Base-by-base conservation (phyloP, 2,113 vertebrate genomes). In the Ageneiosus marmoratus region DNA sequence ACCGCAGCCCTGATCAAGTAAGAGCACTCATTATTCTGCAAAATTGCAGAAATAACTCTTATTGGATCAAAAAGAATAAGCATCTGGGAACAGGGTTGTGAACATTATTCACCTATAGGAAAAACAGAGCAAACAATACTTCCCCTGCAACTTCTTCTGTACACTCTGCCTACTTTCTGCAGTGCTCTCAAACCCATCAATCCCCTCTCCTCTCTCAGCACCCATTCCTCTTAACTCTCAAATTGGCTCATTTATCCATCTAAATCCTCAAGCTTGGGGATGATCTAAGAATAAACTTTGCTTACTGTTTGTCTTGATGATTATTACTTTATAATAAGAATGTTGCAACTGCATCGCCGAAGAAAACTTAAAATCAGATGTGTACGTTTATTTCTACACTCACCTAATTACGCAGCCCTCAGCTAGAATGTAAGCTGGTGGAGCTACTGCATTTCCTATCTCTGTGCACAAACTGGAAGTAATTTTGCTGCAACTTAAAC, bases 321-420 rank as follows among this genome's bases (percentile, higher is more conserved):
- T n/a, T 46, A 78, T 29, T 78, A 15, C 76, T 27, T 78, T 78
- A 60, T 78, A 78, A 78, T 78, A 44, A 60, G 50, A 76, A 56
- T 41, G 32, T 5, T 24, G 74, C 48, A 76, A 55, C 50, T 55
- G 29, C 29, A 37, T 32, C 18, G 37, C 29, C 27, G 60, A 78
- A 44, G 37, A 44, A 77, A 58, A 27, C 55, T 27, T 16, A 60
- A 32, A 58, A 37, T 60, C 46, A 9, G 27, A 32, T 60, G 60
- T 78, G 44, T 41, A 77, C 41, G 32, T 58, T 77, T 77, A 44
- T 78, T 78, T 46, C 0, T 60, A 27, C 3, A 9, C 55, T 58
- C 50, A 53, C 3, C n/a, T 55, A 32, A 55, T 76, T 76, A 55
- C 11, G 24, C 24, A 58, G 13, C 22, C 24, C 34, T 60, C 16